Evolutionary conservation across 2,113 vertebrate species (phyloP).

Genomic region (human (Homo sapiens)): GRCh38 chr11:111731501-111732000

Average conservation of each 20-base stretch:
- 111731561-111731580: slow-evolving; percentile 18
- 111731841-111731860: background rate
- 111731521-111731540: background rate
- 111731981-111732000: background rate
- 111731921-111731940: background rate
- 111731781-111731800: background rate
- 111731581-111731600: background rate
- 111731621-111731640: background rate
- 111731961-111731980: background rate
- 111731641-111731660: rapidly evolving
- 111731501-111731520: background rate
- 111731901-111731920: slow-evolving; percentile 34
- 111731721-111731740: too few species aligned
- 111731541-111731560: slow-evolving; percentile 10
- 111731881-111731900: slow-evolving; percentile 48
- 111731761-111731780: background rate
- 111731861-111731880: slow-evolving; percentile 39
- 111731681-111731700: background rate
- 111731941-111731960: background rate
- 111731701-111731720: background rate
- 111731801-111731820: background rate
- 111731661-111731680: too few species aligned
- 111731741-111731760: too few species aligned
- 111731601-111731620: background rate
- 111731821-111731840: background rate